These are phyloP conservation scores for Psittacus erithacus DNA, from an alignment of 2,113 vertebrate species.

Conservation along the genomic window DNA sequence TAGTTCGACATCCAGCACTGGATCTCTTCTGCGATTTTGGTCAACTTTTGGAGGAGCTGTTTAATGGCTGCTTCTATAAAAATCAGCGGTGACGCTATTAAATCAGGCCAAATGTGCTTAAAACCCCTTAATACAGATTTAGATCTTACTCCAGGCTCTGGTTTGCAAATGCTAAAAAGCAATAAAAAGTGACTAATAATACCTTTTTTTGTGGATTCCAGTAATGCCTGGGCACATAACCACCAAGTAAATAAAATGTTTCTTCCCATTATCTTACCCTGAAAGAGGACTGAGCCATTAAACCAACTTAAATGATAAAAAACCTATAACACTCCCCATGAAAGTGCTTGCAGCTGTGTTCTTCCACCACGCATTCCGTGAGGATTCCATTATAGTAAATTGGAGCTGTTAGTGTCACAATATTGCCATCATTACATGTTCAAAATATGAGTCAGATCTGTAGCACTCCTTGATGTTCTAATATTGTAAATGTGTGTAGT, in stretches of 20 bases:
- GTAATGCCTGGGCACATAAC: neutral
- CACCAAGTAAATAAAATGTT: neutral
- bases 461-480: constrained; percentile 17
- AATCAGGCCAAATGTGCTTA: neutral
- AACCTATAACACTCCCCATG: neutral
- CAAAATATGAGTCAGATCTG: constrained; percentile 52
- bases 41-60: neutral
- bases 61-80: neutral
- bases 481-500: neutral
- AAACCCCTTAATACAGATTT: neutral
- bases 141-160: neutral
- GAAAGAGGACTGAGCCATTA: neutral
- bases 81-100: neutral
- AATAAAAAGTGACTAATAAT: constrained; percentile 2
- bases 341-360: constrained; percentile 55
- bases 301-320: constrained; percentile 21
- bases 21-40: neutral
- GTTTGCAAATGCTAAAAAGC: constrained; percentile 7
- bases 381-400: constrained; percentile 39
- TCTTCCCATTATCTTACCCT: constrained; percentile 10
- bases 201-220: neutral
- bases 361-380: neutral
- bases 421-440: constrained; percentile 50
- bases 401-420: constrained; percentile 55
- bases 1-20: neutral